Evolutionary conservation across 35 echinoderm and acorn worm species (phyloP), one percentile per base, ranked within the genome.

Genomic region (Diadema setosum): DNA sequence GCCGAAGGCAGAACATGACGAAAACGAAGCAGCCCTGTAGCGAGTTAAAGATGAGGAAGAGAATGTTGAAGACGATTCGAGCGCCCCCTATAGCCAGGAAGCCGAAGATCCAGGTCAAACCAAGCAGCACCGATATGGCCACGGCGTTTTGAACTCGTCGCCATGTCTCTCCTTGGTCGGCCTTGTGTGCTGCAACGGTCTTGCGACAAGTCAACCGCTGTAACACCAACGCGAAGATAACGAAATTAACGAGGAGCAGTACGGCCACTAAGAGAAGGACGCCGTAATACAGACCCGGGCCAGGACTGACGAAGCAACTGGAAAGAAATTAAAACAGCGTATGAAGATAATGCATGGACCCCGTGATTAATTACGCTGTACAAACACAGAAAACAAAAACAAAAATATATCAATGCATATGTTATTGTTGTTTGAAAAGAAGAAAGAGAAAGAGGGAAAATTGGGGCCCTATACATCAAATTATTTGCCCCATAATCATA

Each of bases 21-120:
- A 95, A 95, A 40, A 95, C 82, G 32, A 90, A 95, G 30, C 87
- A 90, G 16, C 93, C 93, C 32, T 95, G 93, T 25, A 95, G 87
- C 9, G 70, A 58, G 32, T 87, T 87, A 27, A 87, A 87, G 42
- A 87, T 34, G 11, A 65, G 61, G 85, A 87, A 87, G 4, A 87
- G 63, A n/a, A 87, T 25, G 45, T 87, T 87, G 65, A 46, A 70
- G 60, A 87, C 2, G 12, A 41, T n/a, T 5, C 42, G 42, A 16
- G 85, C 85, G 17, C 61, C 65, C 5, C 85, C 65, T 27, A 87
- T 87, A 14, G 85, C 59, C 14, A 87, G 42, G 65, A 87, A 87
- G 43, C 85, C 85, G 37, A 87, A 89, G 2, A 89, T 21, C 70
- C 75, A 81, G 2, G 85, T 87, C 21, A 87, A 25, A 32, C 85